Evolutionary conservation across 1,140 invertebrate species (phyloP).

Genomic region (Cherax destructor): DNA sequence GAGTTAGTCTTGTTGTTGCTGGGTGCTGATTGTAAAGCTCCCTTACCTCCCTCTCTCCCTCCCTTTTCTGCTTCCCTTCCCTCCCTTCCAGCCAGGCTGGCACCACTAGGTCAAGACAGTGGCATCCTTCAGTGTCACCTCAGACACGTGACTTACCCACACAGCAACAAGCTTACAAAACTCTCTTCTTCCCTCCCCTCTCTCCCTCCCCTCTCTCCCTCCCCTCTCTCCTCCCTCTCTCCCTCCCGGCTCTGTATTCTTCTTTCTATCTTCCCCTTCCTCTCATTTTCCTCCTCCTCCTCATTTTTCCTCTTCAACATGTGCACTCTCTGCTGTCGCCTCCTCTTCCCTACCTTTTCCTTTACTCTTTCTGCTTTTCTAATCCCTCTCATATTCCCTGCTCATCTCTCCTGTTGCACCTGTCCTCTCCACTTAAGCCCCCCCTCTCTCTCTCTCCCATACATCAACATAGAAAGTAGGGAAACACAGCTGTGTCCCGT

Average conservation of each 20-base stretch:
- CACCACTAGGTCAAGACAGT: too few species aligned
- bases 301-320: background rate
- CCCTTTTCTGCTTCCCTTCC: background rate
- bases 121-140: too few species aligned
- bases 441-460: background rate
- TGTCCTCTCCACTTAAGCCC: background rate
- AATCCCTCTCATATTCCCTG: background rate
- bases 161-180: too few species aligned
- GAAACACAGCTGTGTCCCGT: too few species aligned
- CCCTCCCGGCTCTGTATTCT: too few species aligned
- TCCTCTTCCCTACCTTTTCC: background rate
- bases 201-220: too few species aligned
- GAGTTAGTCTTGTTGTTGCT: too few species aligned
- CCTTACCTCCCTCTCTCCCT: background rate
- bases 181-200: too few species aligned
- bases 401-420: background rate
- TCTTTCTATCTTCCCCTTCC: background rate
- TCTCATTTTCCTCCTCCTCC: background rate
- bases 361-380: background rate
- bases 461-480: too few species aligned
- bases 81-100: background rate
- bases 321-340: background rate
- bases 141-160: too few species aligned
- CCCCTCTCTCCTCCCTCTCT: too few species aligned
- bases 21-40: background rate